phyloP scores from a whole-genome alignment of 2,797 vertebrate species.

The Sebastiscus tertius region DNA sequence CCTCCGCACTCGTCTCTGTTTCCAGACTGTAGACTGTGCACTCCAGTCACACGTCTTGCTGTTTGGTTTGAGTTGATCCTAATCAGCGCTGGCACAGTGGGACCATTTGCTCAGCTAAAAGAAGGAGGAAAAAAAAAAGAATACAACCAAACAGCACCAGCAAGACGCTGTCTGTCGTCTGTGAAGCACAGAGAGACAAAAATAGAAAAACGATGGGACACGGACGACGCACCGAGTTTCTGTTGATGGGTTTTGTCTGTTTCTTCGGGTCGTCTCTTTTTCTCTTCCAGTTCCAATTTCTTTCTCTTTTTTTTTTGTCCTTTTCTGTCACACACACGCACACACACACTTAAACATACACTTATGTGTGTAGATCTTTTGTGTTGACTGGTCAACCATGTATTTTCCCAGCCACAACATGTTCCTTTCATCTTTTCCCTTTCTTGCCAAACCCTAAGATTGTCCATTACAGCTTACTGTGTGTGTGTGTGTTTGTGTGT shows the following conservation, averaged over 20 bases:
- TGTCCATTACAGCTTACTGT: constrained; percentile 24
- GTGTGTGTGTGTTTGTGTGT: background rate
- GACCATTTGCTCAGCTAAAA: constrained; percentile 55
- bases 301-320: background rate
- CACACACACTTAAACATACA: background rate
- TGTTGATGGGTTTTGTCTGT: constrained; percentile 50
- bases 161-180: constrained; percentile 29
- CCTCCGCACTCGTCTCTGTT: constrained; percentile 32
- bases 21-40: constrained; percentile 43
- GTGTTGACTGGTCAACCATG: constrained; percentile 20
- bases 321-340: background rate
- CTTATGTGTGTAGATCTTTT: background rate
- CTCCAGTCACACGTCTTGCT: constrained; percentile 56
- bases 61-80: constrained; percentile 71
- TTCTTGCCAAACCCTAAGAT: constrained; percentile 13
- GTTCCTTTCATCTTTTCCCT: constrained; percentile 6
- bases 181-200: constrained; percentile 53
- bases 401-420: constrained; percentile 33
- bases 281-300: background rate
- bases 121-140: constrained; percentile 2
- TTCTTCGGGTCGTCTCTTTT: constrained; percentile 21
- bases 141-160: constrained; percentile 38
- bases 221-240: constrained; percentile 16
- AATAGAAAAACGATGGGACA: constrained; percentile 57
- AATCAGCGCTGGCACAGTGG: constrained; percentile 64